phyloP scores from a whole-genome alignment of 2,113 vertebrate genomes.

The Xiphias gladius region DNA sequence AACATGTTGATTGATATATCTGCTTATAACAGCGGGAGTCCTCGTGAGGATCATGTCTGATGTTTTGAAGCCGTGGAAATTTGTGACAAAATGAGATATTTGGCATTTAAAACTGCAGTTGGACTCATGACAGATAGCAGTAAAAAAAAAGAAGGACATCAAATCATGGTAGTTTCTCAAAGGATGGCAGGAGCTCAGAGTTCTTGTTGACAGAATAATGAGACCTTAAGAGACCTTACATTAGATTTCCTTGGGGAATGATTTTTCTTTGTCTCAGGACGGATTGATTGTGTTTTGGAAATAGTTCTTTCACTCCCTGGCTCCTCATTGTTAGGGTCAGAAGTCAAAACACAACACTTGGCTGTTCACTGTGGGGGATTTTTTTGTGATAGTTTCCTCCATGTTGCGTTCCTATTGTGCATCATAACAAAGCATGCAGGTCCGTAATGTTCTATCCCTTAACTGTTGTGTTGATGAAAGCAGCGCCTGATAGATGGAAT shows the following conservation, averaged over 20 bases:
- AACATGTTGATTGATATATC: constrained; percentile 39
- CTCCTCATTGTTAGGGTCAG: constrained; percentile 16
- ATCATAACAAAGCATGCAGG: neutral
- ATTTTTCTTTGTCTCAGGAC: constrained; percentile 40
- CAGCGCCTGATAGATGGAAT: constrained; percentile 73
- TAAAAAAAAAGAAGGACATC: constrained; percentile 30
- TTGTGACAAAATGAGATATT: constrained; percentile 3
- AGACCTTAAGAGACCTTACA: constrained; percentile 35
- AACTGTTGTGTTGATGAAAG: constrained; percentile 50
- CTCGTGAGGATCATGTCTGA: constrained; percentile 10
- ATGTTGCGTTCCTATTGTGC: neutral
- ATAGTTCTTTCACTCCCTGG: constrained; percentile 1
- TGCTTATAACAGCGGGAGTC: constrained; percentile 34
- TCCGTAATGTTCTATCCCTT: constrained; percentile 25
- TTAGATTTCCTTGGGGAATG: constrained; percentile 32
- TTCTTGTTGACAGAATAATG: constrained; percentile 53
- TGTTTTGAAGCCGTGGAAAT: constrained; percentile 30
- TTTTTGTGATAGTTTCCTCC: neutral
- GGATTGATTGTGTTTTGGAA: constrained; percentile 57
- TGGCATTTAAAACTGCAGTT: constrained; percentile 14
- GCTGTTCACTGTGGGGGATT: neutral
- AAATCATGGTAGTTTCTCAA: constrained; percentile 5
- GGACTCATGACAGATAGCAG: constrained; percentile 31
- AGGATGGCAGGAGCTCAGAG: constrained; percentile 23
- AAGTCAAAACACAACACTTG: constrained; percentile 37